Percentiles rank a stretch among this genome's conserved stretches.
Evolutionary conservation across 2,888 invertebrate genomes (phyloP).

Genomic region (Drosophila merina): DNA sequence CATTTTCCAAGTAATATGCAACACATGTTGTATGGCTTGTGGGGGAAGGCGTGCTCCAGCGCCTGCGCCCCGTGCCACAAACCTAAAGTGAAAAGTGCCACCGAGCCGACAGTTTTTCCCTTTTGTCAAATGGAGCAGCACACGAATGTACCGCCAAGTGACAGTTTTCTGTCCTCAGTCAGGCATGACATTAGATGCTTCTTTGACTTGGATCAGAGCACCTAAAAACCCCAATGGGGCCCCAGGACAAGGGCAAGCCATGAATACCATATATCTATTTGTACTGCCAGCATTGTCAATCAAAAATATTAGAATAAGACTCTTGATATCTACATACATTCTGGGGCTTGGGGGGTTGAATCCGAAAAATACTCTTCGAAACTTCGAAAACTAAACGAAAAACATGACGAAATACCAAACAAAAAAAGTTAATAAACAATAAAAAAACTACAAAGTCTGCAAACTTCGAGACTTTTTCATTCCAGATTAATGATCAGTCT

Average conservation of each 20-base stretch:
- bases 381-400: background rate
- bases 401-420: constrained; percentile 39
- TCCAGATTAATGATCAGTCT: constrained; percentile 41
- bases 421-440: constrained; percentile 39
- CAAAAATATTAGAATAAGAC: constrained; percentile 9
- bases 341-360: background rate
- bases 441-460: constrained; percentile 18
- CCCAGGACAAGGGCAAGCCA: background rate
- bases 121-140: constrained; percentile 57
- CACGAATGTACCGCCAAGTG: constrained; percentile 60
- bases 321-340: background rate
- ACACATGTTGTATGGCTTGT: constrained; percentile 61
- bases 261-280: constrained; percentile 6
- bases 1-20: constrained; percentile 80
- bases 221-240: constrained; percentile 24
- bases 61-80: constrained; percentile 64
- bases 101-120: constrained; percentile 26
- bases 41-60: constrained; percentile 32
- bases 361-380: background rate
- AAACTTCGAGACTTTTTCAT: constrained; percentile 30
- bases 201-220: constrained; percentile 38
- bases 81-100: constrained; percentile 45
- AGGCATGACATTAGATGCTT: constrained; percentile 75
- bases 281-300: constrained; percentile 39
- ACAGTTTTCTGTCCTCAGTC: constrained; percentile 57